A percentile compares a stretch with the other conserved stretches of the same genome.
Evolutionary conservation across 2,888 invertebrate species (phyloP).

Genomic region (Philhelius pedissequus): DNA sequence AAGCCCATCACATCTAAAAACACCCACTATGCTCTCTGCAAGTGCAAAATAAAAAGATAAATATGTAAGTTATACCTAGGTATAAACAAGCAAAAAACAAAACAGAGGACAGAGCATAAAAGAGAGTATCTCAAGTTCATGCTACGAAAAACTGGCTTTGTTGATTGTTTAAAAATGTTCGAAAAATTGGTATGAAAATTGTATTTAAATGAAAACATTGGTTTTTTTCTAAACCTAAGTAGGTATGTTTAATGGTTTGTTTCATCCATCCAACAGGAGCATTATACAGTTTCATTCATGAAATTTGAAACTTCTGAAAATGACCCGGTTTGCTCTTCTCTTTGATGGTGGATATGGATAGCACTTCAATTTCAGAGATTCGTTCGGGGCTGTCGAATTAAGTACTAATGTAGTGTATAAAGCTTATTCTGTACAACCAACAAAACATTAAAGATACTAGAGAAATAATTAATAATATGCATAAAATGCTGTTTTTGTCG

Average conservation of each 20-base stretch:
- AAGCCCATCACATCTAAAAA: not conserved
- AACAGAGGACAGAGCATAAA: constrained; percentile 6
- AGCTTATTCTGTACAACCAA: not conserved
- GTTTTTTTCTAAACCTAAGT: not conserved
- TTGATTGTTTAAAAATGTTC: constrained; percentile 10
- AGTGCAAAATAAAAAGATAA: not conserved
- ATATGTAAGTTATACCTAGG: no score
- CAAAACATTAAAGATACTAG: no score
- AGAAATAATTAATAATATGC: no score
- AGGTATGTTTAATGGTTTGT: not conserved
- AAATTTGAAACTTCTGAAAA: constrained; percentile 16
- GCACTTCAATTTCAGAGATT: not conserved
- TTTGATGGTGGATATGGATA: not conserved
- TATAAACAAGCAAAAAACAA: not conserved
- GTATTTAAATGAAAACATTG: not conserved
- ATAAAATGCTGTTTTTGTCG: no score
- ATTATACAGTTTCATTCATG: constrained; percentile 50
- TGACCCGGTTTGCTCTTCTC: constrained; percentile 42
- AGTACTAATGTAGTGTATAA: not conserved
- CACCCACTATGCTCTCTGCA: not conserved
- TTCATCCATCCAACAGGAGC: not conserved
- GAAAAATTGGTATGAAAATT: not conserved
- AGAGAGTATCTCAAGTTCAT: constrained; percentile 40
- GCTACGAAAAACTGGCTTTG: not conserved
- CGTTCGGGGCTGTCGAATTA: not conserved